Percentiles rank a stretch among this genome's conserved stretches.
Conservation (phyloP, 2,888 invertebrate species). For the Euzophera pinguis region DNA sequence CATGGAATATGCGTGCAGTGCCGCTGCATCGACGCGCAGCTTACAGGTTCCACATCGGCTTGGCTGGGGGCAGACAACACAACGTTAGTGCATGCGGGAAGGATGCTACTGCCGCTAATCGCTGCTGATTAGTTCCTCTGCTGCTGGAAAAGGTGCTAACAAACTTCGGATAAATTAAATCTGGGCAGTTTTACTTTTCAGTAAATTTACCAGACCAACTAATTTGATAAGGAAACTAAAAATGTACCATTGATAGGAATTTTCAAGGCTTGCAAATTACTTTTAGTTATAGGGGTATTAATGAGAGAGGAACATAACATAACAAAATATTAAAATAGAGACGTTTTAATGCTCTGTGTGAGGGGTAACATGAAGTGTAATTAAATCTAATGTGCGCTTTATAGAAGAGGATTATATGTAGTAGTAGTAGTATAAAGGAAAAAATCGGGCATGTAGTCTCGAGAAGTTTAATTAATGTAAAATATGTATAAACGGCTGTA, state of each 20-base stretch:
- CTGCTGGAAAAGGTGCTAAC: slow-evolving; percentile 6
- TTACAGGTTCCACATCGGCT: slow-evolving; percentile 73
- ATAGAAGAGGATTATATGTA: slow-evolving; percentile 28
- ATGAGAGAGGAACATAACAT: slow-evolving; percentile 43
- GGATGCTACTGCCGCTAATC: slow-evolving; percentile 21
- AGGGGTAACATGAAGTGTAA: slow-evolving; percentile 11
- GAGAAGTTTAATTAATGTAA: slow-evolving; percentile 72
- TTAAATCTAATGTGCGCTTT: slow-evolving; percentile 6
- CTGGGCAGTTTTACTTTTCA: slow-evolving; percentile 7
- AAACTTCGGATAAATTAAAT: not conserved
- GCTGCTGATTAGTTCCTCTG: slow-evolving; percentile 9
- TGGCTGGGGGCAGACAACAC: slow-evolving; percentile 74
- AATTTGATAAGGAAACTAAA: not conserved
- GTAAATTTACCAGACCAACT: slow-evolving; percentile 9
- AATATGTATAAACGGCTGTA: slow-evolving; percentile 69
- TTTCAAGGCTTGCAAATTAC: slow-evolving; percentile 60
- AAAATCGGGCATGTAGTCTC: slow-evolving; percentile 53
- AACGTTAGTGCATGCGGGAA: slow-evolving; percentile 70
- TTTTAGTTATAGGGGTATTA: slow-evolving; percentile 39
- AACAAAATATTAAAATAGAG: slow-evolving; percentile 18
- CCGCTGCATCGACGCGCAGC: slow-evolving; percentile 60
- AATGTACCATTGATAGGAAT: slow-evolving; percentile 30
- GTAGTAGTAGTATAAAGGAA: too few species aligned
- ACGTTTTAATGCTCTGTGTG: slow-evolving; percentile 21
- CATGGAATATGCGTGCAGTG: slow-evolving; percentile 76